A percentile compares a stretch with the other conserved stretches of the same genome.
Evolutionary conservation across 2,888 invertebrate genomes (phyloP).

Genomic region (Germaria angustata): DNA sequence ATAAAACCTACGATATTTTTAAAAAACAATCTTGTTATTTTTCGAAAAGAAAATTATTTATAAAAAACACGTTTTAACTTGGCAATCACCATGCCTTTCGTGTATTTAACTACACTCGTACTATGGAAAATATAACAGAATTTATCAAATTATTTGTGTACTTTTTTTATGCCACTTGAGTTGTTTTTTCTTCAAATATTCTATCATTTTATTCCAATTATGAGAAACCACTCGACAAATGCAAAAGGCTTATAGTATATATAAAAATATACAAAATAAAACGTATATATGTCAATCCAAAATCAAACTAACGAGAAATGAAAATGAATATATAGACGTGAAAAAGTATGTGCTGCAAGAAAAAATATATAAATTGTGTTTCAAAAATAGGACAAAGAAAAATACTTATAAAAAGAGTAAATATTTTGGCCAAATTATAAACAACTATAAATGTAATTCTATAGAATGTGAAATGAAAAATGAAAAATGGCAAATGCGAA

Average conservation of each 20-base stretch:
- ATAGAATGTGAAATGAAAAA: constrained; percentile 16
- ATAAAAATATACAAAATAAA: neutral
- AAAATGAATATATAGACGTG: constrained; percentile 50
- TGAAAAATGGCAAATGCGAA: neutral
- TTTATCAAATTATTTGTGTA: constrained; percentile 44
- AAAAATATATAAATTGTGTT: too few species aligned
- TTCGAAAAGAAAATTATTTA: constrained; percentile 17
- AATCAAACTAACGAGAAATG: constrained; percentile 47
- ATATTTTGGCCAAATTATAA: constrained; percentile 39
- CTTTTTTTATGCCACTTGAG: neutral
- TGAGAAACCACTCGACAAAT: constrained; percentile 42
- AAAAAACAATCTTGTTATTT: neutral
- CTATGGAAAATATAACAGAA: neutral
- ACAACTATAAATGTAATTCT: constrained; percentile 23
- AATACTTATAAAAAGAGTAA: neutral
- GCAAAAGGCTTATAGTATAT: neutral
- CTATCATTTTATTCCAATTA: constrained; percentile 49
- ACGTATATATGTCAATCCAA: neutral
- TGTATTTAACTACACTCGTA: neutral
- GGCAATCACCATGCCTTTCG: neutral
- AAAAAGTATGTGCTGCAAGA: neutral
- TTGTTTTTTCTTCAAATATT: neutral
- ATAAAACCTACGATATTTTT: too few species aligned
- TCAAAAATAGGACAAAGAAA: constrained; percentile 8
- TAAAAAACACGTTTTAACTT: constrained; percentile 45